These are phyloP conservation scores for Luperina nickerlii DNA, from an alignment of 2,888 invertebrate species.

Conservation along the genomic window DNA sequence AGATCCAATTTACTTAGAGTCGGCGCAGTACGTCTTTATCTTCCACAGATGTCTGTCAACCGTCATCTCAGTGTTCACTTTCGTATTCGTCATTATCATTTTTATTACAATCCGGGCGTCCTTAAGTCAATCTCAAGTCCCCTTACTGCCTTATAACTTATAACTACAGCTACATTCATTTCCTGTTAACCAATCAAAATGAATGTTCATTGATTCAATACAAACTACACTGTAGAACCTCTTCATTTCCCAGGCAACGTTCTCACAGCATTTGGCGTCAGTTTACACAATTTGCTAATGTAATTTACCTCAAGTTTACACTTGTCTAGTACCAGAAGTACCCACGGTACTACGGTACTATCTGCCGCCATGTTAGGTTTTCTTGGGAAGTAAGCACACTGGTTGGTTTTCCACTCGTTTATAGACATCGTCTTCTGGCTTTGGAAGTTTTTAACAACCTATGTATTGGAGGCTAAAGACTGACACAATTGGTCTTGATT, in stretches of 20 bases:
- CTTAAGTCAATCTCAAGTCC: background rate
- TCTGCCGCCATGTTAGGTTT: slow-evolving; percentile 51
- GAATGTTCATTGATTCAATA: slow-evolving; percentile 27
- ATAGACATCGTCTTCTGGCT: background rate
- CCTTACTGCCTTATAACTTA: background rate
- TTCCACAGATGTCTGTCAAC: background rate
- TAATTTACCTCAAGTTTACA: slow-evolving; percentile 68
- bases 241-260: slow-evolving; percentile 66
- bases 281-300: slow-evolving; percentile 68
- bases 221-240: slow-evolving; percentile 26
- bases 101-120: background rate
- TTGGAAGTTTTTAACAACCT: background rate
- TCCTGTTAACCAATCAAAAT: slow-evolving; percentile 7
- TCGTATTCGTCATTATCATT: background rate
- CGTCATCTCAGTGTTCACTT: background rate
- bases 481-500: no score
- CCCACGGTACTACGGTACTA: slow-evolving; percentile 49
- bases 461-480: background rate
- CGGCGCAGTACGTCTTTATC: no score
- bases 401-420: background rate
- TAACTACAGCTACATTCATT: background rate
- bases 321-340: slow-evolving; percentile 44
- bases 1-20: background rate
- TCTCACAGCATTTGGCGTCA: slow-evolving; percentile 65
- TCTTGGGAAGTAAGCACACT: slow-evolving; percentile 6